Conservation (phyloP, 2,888 invertebrate species). For the Dorcus hopei region DNA sequence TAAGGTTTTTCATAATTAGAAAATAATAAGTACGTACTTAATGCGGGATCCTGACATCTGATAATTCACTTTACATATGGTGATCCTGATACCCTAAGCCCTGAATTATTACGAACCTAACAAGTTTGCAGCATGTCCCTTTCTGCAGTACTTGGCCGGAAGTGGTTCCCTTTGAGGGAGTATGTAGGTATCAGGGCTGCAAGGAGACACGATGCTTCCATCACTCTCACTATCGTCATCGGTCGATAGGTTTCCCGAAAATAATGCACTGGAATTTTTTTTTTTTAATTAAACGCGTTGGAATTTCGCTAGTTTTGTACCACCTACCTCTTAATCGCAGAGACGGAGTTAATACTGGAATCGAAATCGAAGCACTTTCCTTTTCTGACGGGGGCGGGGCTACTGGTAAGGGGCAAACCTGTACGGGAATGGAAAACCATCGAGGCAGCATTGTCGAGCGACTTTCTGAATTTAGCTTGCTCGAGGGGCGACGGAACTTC, state of each 20-base stretch:
- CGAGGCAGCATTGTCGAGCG: conserved; percentile 73
- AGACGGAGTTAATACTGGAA: conserved; percentile 72
- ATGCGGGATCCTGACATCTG: conserved; percentile 17
- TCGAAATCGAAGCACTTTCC: conserved; percentile 84
- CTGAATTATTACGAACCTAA: conserved; percentile 45
- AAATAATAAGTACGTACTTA: conserved; percentile 27
- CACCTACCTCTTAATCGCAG: conserved; percentile 74
- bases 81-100: conserved; percentile 25
- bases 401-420: conserved; percentile 79
- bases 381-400: conserved; percentile 77
- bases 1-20: conserved; percentile 14
- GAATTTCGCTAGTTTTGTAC: not conserved
- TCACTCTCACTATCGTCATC: conserved; percentile 53
- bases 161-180: conserved; percentile 35
- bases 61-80: conserved; percentile 19
- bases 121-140: conserved; percentile 46
- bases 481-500: conserved; percentile 68
- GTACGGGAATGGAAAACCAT: conserved; percentile 82
- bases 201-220: conserved; percentile 49
- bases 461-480: conserved; percentile 69
- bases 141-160: conserved; percentile 40
- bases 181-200: conserved; percentile 46
- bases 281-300: not conserved
- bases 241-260: conserved; percentile 53
- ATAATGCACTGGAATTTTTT: conserved; percentile 59